Evolutionary conservation across 2,797 vertebrate genomes (phyloP).

Genomic region (Cryptoprocta ferox): DNA sequence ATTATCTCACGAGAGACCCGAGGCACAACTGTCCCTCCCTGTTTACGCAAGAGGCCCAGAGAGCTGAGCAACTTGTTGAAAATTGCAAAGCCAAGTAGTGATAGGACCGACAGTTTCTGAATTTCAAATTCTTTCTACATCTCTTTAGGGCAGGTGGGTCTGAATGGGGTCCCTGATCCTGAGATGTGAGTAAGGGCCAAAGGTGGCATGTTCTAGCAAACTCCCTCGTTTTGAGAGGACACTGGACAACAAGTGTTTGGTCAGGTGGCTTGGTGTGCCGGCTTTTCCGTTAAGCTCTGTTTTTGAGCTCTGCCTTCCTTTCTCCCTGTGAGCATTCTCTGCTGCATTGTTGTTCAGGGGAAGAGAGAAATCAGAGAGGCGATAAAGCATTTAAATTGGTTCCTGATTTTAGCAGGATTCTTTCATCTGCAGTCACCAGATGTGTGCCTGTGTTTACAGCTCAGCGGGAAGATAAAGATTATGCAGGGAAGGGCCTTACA

Average conservation of each 20-base stretch:
- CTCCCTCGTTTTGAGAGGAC: background rate
- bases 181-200: background rate
- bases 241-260: background rate
- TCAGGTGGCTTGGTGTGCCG: background rate
- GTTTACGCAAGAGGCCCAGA: background rate
- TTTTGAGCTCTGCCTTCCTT: constrained; percentile 24
- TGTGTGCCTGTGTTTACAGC: constrained; percentile 53
- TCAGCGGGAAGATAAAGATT: constrained; percentile 26
- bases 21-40: background rate
- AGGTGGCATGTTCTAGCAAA: background rate
- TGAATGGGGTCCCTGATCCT: background rate
- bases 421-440: constrained; percentile 42
- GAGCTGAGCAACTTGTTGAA: background rate
- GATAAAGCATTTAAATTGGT: constrained; percentile 31
- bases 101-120: background rate
- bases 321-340: background rate
- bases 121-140: background rate
- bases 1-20: background rate
- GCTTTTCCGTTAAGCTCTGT: background rate
- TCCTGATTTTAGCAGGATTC: constrained; percentile 33
- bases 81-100: background rate
- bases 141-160: background rate
- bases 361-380: constrained; percentile 45
- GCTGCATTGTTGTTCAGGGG: background rate
- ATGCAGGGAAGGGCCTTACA: background rate